Base-by-base conservation (phyloP, 2,888 invertebrate species). In the Plemyria rubiginata region DNA sequence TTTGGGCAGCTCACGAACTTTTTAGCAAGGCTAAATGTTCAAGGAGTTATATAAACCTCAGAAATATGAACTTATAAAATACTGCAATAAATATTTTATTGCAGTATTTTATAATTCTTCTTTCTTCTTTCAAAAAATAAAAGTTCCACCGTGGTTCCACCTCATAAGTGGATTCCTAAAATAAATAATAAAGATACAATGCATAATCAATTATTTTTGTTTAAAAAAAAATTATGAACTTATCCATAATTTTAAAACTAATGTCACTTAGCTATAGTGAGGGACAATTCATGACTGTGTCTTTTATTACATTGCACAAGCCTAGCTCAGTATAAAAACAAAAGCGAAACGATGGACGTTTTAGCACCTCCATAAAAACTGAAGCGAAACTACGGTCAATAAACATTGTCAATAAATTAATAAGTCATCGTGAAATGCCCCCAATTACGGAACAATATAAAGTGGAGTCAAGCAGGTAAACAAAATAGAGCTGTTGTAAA, bases 401-500 rank as follows among this genome's bases (percentile, higher is more conserved):
- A 63, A 63, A 63, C 41, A 59, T 54, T 56, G 53, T 52, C 63
- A 63, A 63, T 92, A 92, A 92, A 92, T 91, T 91, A 91, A 92
- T 92, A 91, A 92, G 82, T 90, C 91, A 90, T 87, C 88, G 91
- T 87, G 86, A 88, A 90, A 86, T 89, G 80, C 87, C 87, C 85
- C 86, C 91, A 91, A 92, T 92, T 89, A 92, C 85, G 67, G 80
- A 73, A 88, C 87, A 90, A 87, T 88, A 88, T 86, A 86, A 86
- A 85, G 81, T 75, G 77, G 77, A 88, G 82, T 88, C 81, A 84
- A 82, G 89, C 92, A 92, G 92, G 92, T 92, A 92, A 88, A 90
- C 88, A 90, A 86, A 90, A 91, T 91, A 90, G 90, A 92, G 92
- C 86, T 89, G 92, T 92, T 91, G 82, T 92, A 92, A 91, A 92